Evolutionary conservation across 1,140 invertebrate species (phyloP).

Genomic region (Nymphalis io): DNA sequence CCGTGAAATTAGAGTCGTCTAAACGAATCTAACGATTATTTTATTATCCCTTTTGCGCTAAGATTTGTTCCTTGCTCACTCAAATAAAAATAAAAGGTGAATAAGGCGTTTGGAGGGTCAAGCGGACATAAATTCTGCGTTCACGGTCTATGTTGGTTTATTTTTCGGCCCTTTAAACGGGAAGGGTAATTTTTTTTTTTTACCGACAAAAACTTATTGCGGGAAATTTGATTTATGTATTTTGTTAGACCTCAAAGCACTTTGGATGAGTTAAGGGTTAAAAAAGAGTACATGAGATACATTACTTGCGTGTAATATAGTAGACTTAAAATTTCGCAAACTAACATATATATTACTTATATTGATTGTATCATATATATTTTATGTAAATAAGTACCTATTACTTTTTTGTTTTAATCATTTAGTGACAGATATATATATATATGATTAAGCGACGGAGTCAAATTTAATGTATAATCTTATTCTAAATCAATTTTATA

Average conservation of each 20-base stretch:
- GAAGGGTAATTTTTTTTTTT: slow-evolving; percentile 30
- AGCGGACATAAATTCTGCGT: slow-evolving; percentile 72
- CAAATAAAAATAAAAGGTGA: slow-evolving; percentile 81
- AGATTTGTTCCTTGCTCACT: slow-evolving; percentile 81
- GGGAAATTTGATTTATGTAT: slow-evolving; percentile 30
- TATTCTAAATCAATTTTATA: too few relatives aligned
- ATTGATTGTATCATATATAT: too few relatives aligned
- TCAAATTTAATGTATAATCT: too few relatives aligned
- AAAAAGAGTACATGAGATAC: neutral
- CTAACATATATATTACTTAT: too few relatives aligned
- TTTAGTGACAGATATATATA: too few relatives aligned
- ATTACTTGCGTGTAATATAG: neutral
- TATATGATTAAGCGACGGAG: too few relatives aligned
- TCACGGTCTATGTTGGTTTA: slow-evolving; percentile 69
- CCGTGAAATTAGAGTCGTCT: slow-evolving; percentile 79
- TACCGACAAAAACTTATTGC: slow-evolving; percentile 23
- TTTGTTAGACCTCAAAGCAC: slow-evolving; percentile 3
- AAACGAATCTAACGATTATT: slow-evolving; percentile 81
- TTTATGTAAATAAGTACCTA: too few relatives aligned
- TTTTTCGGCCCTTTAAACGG: slow-evolving; percentile 69
- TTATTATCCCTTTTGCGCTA: slow-evolving; percentile 80
- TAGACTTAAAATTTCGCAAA: too few relatives aligned
- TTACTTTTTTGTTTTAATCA: too few relatives aligned
- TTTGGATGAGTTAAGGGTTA: slow-evolving; percentile 12
- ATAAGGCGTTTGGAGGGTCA: slow-evolving; percentile 74